Evolutionary conservation across 2,888 invertebrate genomes (phyloP).

Genomic region (Graphium colonna): DNA sequence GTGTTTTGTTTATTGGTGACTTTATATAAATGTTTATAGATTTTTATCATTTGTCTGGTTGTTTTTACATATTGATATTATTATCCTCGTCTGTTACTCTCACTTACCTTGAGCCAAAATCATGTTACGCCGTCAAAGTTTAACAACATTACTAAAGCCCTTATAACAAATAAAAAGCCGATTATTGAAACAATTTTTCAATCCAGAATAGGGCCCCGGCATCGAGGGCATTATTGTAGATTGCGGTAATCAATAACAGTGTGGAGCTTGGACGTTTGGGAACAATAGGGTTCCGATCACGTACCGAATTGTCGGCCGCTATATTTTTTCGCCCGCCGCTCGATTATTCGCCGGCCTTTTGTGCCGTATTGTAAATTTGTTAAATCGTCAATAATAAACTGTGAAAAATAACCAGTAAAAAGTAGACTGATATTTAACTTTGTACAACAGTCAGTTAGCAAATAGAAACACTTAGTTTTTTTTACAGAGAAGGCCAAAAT

Average conservation of each 20-base stretch:
- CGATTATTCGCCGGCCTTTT: conserved; percentile 17
- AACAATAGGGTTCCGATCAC: conserved; percentile 28
- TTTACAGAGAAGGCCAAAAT: background rate
- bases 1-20: no score
- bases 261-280: conserved; percentile 28
- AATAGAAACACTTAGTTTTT: background rate
- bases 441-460: background rate
- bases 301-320: conserved; percentile 21
- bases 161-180: no score
- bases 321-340: conserved; percentile 22
- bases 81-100: no score
- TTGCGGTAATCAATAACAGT: conserved; percentile 41
- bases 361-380: conserved; percentile 18
- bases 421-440: background rate
- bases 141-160: no score
- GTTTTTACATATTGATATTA: no score
- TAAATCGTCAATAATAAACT: conserved; percentile 9
- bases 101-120: no score
- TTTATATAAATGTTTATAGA: no score
- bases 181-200: background rate
- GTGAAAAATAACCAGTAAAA: background rate
- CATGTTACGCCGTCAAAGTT: no score
- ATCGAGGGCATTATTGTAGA: conserved; percentile 37
- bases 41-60: no score
- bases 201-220: conserved; percentile 33